phyloP scores from a whole-genome alignment of 2,888 invertebrate species.

The Callyntrura guangdongensis region DNA sequence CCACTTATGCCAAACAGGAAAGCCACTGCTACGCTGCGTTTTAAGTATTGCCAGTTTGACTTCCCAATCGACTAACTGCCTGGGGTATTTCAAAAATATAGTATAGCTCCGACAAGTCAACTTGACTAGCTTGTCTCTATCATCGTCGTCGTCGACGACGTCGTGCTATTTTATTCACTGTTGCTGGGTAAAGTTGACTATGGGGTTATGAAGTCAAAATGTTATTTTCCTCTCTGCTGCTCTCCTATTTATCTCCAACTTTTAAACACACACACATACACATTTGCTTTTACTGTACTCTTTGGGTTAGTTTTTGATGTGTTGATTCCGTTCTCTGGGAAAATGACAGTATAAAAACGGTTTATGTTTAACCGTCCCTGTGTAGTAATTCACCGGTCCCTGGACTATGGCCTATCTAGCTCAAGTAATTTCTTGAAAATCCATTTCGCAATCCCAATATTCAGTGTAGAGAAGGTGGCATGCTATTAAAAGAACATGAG shows the following conservation, averaged over 20 bases:
- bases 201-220: constrained; percentile 24
- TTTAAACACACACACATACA: background rate
- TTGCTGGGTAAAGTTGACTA: constrained; percentile 9
- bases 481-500: constrained; percentile 9
- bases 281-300: constrained; percentile 21
- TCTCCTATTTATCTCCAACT: background rate
- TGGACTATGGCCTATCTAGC: constrained; percentile 70
- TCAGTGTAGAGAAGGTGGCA: constrained; percentile 18
- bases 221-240: constrained; percentile 11
- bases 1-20: constrained; percentile 41
- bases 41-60: constrained; percentile 61
- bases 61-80: constrained; percentile 58
- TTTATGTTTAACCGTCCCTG: constrained; percentile 72
- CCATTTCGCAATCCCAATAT: constrained; percentile 59
- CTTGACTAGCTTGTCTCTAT: constrained; percentile 35
- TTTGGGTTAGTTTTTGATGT: constrained; percentile 44
- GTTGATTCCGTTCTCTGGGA: background rate
- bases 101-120: constrained; percentile 29
- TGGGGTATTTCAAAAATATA: constrained; percentile 61
- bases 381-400: constrained; percentile 71
- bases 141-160: too few species aligned
- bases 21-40: constrained; percentile 35
- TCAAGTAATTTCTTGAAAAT: constrained; percentile 70
- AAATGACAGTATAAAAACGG: constrained; percentile 67
- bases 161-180: background rate